phyloP scores from a whole-genome alignment of 2,888 invertebrate species.

The Gonocerus acuteangulatus region DNA sequence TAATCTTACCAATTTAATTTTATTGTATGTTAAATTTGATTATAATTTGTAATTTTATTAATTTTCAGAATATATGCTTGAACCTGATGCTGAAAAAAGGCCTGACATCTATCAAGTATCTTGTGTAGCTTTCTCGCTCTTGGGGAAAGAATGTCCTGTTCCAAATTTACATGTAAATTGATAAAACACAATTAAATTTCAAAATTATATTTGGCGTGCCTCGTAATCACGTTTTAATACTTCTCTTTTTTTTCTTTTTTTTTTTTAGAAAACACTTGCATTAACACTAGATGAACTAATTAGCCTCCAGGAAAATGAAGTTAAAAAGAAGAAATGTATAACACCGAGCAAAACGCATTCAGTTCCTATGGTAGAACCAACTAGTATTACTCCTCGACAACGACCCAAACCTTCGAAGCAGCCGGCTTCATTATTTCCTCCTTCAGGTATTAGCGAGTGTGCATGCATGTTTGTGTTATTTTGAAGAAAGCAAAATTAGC shows the following conservation, averaged over 20 bases:
- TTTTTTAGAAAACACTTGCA: constrained; percentile 55
- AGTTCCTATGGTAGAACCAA: constrained; percentile 55
- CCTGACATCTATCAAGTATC: constrained; percentile 84
- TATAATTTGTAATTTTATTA: constrained; percentile 10
- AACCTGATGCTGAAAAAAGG: constrained; percentile 69
- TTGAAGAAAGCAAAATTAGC: too few species aligned
- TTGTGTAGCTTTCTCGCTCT: constrained; percentile 60
- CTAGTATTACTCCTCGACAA: constrained; percentile 74
- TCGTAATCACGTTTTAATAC: too few species aligned
- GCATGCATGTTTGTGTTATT: constrained; percentile 8
- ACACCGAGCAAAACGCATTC: constrained; percentile 47
- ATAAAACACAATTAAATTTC: not conserved
- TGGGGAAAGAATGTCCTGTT: constrained; percentile 67
- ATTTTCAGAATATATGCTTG: constrained; percentile 66
- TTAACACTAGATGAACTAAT: constrained; percentile 59
- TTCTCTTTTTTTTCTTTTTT: constrained; percentile 10
- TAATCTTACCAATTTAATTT: too few species aligned
- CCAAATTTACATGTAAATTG: constrained; percentile 67
- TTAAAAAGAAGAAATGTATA: constrained; percentile 46
- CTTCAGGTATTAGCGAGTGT: constrained; percentile 51
- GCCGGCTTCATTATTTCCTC: constrained; percentile 49
- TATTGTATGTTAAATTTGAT: constrained; percentile 1
- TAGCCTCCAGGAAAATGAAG: constrained; percentile 63
- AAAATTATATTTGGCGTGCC: too few species aligned
- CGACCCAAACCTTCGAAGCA: constrained; percentile 54